Base-by-base conservation (phyloP, 2,888 invertebrate species). In the Lordiphosa andalusiaca region DNA sequence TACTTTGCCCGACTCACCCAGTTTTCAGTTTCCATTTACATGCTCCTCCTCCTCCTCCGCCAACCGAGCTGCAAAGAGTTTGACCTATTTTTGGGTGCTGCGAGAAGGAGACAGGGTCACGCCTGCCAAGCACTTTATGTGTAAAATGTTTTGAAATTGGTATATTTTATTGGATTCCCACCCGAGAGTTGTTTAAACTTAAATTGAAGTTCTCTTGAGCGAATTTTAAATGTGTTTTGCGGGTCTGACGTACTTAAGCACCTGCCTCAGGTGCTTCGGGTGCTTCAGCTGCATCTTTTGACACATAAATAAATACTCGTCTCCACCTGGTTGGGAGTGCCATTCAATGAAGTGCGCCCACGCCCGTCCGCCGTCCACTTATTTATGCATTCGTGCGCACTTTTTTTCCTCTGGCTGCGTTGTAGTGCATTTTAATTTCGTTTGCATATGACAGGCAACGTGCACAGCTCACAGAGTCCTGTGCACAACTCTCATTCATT, bases 401-500 rank as follows among this genome's bases (percentile, higher is more conserved):
- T 78, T 78, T 77, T 77, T 76, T 67, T 58, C 64, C 4, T 46
- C 53, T 51, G 46, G 46, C 56, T 44, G 46, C 35, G 53, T 74
- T 84, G 78, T 73, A 80, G 84, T 84, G 78, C 84, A 80, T 84
- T 80, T 80, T 80, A 80, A 80, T 80, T 80, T 84, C 69, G 84
- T 80, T 80, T 80, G 78, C 78, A 84, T 84, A 80, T 81, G 78
- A 80, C 78, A 81, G 72, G 74, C 71, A 70, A 66, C 70, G 74
- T 53, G 48, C 62, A 23, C 25, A 16, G 41, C 48, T 52, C 47
- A 35, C 63, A 83, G 84, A 70, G 81, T 82, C 50, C 82, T 64
- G 71, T 64, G 71, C 47, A 57, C 64, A 68, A 77, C 52, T 70
- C 73, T 70, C 71, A 77, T 77, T 84, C 84, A 77, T 84, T 77